These are phyloP conservation scores for Bombus turneri DNA, from an alignment of 1,140 invertebrate genomes.

Conservation along the genomic window DNA sequence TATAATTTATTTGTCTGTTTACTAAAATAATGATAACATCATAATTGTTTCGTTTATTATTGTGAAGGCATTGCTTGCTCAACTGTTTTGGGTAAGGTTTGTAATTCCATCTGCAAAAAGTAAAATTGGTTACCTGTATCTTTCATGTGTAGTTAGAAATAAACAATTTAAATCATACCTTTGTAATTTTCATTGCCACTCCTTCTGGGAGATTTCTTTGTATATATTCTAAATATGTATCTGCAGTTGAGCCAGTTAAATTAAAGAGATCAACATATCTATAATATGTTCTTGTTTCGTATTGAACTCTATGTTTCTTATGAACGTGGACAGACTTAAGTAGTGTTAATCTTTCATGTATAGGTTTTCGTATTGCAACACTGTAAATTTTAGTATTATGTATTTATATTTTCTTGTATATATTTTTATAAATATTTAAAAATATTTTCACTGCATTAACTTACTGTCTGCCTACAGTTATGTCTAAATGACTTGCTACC, in stretches of 20 bases:
- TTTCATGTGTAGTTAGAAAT: conserved; percentile 17
- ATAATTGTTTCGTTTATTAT: neutral
- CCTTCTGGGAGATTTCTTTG: conserved; percentile 98
- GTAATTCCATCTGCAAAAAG: conserved; percentile 83
- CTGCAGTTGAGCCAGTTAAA: conserved; percentile 96
- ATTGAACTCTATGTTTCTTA: conserved; percentile 97
- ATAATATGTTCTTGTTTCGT: conserved; percentile 97
- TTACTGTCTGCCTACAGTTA: conserved; percentile 90
- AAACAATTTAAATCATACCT: conserved; percentile 82
- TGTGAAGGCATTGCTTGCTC: neutral
- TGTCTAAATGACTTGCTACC: conserved; percentile 90
- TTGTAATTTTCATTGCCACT: conserved; percentile 96
- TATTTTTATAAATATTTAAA: neutral
- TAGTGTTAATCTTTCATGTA: conserved; percentile 90
- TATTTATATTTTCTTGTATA: neutral
- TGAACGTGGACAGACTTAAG: conserved; percentile 95
- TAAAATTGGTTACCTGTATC: conserved; percentile 24
- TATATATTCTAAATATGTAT: conserved; percentile 98
- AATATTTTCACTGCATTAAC: conserved; percentile 52
- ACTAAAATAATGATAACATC: conserved; percentile 5
- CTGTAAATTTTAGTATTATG: conserved; percentile 80
- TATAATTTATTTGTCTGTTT: conserved; percentile 46
- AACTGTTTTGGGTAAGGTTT: conserved; percentile 67
- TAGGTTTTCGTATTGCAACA: conserved; percentile 87
- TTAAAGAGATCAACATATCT: conserved; percentile 91